Percentiles rank a stretch among this genome's conserved stretches.
These are phyloP conservation scores for Scomber scombrus DNA, from an alignment of 2,113 vertebrate species.

Conservation along the genomic window DNA sequence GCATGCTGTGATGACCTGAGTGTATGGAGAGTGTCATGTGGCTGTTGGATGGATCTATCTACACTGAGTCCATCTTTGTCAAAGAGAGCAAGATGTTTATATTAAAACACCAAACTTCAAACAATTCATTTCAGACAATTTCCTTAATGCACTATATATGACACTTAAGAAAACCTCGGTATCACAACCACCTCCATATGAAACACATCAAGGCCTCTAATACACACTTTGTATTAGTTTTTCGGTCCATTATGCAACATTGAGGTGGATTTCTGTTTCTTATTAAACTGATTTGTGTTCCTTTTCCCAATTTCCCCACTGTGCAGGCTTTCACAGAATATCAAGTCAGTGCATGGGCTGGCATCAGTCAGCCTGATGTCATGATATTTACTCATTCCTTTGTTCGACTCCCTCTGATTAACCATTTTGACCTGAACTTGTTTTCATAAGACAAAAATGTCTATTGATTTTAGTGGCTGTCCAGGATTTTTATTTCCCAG, in stretches of 20 bases:
- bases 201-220: neutral
- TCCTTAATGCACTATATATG: neutral
- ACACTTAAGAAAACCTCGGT: neutral
- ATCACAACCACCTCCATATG: neutral
- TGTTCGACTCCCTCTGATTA: neutral
- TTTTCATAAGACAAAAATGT: neutral
- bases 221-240: neutral
- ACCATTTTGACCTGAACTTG: neutral
- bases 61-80: neutral
- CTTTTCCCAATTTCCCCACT: neutral
- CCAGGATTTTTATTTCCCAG: conserved; percentile 11
- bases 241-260: no score
- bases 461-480: neutral
- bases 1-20: no score
- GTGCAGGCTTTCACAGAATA: conserved; percentile 4
- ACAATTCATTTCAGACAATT: no score
- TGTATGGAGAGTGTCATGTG: neutral
- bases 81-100: neutral
- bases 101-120: neutral
- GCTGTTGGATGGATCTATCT: neutral
- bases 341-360: neutral
- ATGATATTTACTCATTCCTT: neutral
- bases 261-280: neutral
- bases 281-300: neutral
- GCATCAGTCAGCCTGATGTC: neutral